Conservation (phyloP, 2,888 invertebrate genomes). For the Gonocerus acuteangulatus region DNA sequence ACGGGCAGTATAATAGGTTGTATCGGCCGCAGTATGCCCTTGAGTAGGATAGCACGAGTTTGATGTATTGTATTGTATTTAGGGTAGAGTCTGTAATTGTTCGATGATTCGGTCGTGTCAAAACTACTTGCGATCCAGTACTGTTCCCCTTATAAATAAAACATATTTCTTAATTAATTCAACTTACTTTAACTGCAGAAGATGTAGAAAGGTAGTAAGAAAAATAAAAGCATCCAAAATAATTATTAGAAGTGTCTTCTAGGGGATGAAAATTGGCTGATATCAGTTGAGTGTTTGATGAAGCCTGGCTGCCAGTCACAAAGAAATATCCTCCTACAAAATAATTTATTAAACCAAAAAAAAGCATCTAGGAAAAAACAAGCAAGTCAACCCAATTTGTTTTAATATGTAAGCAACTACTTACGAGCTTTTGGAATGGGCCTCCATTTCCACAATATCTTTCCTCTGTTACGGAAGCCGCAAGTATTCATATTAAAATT, state of each 20-base stretch:
- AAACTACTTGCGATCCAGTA: too few species aligned
- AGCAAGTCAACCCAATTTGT: too few species aligned
- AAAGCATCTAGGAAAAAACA: too few species aligned
- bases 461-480: constrained; percentile 40
- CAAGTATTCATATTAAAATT: constrained; percentile 39
- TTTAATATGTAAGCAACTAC: too few species aligned
- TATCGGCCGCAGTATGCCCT: too few species aligned
- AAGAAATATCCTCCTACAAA: constrained; percentile 3
- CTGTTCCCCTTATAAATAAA: neutral
- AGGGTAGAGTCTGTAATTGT: too few species aligned
- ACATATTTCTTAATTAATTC: neutral
- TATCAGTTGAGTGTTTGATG: neutral
- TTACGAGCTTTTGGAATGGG: constrained; percentile 37
- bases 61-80: too few species aligned
- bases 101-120: too few species aligned
- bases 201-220: neutral
- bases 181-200: constrained; percentile 1
- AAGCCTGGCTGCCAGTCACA: neutral
- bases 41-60: too few species aligned
- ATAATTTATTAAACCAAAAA: too few species aligned
- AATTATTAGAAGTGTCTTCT: neutral
- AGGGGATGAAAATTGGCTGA: constrained; percentile 3
- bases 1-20: too few species aligned
- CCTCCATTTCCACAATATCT: constrained; percentile 39
- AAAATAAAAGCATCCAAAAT: neutral